Base-by-base conservation (phyloP, 2,888 invertebrate species). In the Euclidia mi region DNA sequence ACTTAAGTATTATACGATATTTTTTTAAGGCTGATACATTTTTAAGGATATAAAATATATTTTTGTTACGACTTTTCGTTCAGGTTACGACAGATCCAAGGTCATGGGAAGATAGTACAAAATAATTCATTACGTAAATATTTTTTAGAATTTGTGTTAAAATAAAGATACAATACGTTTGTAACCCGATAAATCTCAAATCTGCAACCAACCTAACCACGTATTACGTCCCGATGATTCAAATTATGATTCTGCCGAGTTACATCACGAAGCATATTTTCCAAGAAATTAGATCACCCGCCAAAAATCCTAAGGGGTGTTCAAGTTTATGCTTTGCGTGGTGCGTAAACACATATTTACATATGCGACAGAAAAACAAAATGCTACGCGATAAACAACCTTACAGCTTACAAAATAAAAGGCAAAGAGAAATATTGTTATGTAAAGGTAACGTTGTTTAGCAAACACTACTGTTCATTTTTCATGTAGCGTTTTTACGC, bases 221-320 rank as follows among this genome's bases (percentile, higher is more conserved):
- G 62, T 75, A 65, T 60, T 69, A 65, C 75, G 74, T 65, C 51
- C 71, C 76, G 77, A 86, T 90, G 91, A 89, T 86, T 90, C 87
- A 88, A 89, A 86, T 86, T 81, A 81, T 79, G 76, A 86, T 84
- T 87, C 84, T 83, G 87, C 87, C 83, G 87, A 88, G 81, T 85
- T 83, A 83, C 82, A 87, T 88, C 90, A 91, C 92, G 89, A 78
- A 81, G 85, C 87, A 85, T 82, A 85, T 90, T 87, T 91, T 91
- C 91, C 87, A 67, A 87, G 90, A 89, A 91, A 87, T 87, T 87
- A 86, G 81, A 85, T 83, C 81, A 75, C 72, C 71, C 72, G 64
- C 64, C 62, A 79, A 85, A 88, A 84, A 78, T 74, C 65, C 74
- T 78, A 60, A 72, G 76, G 81, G 74, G 71, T 75, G 76, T 79